Conservation (phyloP, 2,797 vertebrate genomes). For the Myioborus melanocephalus region DNA sequence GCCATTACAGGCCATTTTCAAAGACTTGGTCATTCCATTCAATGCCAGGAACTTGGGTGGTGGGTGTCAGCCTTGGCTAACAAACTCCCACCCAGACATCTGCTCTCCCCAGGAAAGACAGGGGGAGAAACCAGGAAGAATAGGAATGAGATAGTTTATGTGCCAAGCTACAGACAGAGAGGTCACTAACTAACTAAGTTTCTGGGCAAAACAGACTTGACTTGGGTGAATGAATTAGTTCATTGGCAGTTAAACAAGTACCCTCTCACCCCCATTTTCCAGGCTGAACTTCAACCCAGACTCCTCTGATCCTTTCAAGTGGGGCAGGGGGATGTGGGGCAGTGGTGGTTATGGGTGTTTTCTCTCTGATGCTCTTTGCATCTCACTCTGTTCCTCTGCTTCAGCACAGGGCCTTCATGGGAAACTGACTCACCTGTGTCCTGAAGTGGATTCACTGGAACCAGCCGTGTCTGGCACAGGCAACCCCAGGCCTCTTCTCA, state of each 20-base stretch:
- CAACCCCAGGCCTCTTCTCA: not conserved
- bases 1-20: not conserved
- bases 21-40: fast-evolving
- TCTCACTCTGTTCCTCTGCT: not conserved
- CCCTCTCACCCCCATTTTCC: not conserved
- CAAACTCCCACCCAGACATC: not conserved
- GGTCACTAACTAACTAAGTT: not conserved
- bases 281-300: not conserved
- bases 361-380: not conserved
- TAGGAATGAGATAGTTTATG: not conserved
- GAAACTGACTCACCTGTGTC: not conserved
- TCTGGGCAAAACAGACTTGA: not conserved
- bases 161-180: not conserved
- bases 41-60: not conserved
- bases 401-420: not conserved
- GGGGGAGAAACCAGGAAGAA: not conserved
- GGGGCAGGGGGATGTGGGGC: fast-evolving
- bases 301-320: not conserved
- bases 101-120: not conserved
- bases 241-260: not conserved
- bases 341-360: not conserved
- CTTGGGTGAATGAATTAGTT: not conserved
- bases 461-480: fast-evolving
- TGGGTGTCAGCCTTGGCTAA: not conserved
- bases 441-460: not conserved